phyloP scores from a whole-genome alignment of 1,140 invertebrate genomes.

The Pectinophora gossypiella region DNA sequence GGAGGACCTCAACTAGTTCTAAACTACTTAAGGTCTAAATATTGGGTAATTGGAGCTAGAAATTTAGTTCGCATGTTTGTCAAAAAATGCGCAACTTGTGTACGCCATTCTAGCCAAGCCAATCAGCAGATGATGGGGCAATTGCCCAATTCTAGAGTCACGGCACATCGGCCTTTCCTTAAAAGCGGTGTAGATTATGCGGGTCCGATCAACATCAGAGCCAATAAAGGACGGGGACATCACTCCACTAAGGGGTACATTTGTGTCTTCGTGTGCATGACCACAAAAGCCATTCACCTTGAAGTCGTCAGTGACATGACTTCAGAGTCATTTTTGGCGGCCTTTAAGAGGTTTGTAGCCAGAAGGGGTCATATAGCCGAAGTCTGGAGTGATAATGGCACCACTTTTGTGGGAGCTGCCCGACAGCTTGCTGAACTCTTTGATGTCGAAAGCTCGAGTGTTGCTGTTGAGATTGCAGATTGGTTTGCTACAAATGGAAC shows the following conservation, averaged over 20 bases:
- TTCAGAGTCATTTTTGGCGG: not conserved
- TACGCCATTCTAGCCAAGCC: no score
- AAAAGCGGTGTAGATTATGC: conserved; percentile 28
- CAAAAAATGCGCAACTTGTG: no score
- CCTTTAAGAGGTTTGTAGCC: not conserved
- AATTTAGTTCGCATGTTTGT: no score
- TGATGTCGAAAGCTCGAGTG: not conserved
- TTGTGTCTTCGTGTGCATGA: not conserved
- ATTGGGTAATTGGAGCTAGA: no score
- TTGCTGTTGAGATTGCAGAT: not conserved
- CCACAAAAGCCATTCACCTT: not conserved
- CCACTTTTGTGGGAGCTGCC: not conserved
- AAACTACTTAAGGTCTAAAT: no score
- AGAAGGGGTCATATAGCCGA: not conserved
- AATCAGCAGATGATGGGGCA: no score
- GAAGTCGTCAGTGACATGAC: conserved; percentile 3
- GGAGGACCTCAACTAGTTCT: no score
- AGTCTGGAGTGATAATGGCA: conserved; percentile 2
- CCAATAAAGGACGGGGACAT: conserved; percentile 10
- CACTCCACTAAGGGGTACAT: conserved; percentile 1
- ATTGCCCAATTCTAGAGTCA: not conserved
- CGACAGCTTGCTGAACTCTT: not conserved
- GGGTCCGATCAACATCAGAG: conserved; percentile 25
- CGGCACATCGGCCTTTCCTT: not conserved
- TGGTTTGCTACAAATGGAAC: not conserved